Evolutionary conservation across 2,888 invertebrate species (phyloP), one percentile per base, ranked within the genome.

Genomic region (Cosmia trapezina): DNA sequence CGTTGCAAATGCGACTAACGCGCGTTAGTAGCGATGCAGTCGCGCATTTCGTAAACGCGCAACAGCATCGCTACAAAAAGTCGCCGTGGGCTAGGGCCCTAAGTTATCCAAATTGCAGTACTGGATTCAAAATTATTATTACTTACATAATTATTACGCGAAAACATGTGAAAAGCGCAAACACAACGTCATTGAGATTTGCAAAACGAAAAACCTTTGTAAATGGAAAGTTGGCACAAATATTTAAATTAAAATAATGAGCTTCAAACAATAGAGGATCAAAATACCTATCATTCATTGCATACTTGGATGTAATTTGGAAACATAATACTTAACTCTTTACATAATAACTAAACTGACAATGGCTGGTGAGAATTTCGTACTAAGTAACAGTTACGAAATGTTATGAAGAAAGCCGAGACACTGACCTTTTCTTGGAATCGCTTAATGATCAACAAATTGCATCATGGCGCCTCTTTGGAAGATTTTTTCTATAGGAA

Each of bases 401-500:
- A 87, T 79, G 61, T 81, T 76, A 70, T 66, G 74, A 85, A 73
- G 84, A 88, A 88, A 88, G 87, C 84, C 68, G 66, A 88, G 82
- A 84, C 88, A 84, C 87, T 87, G 87, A 86, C 86, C 89, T 86
- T 83, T 88, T 79, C 80, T 74, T 67, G 43, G 54, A 73, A 76
- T 53, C 60, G 51, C 41, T 54, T 76, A 73, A 71, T 81, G 69
- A 73, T 67, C 61, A 70, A 53, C 61, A 54, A 70, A 70, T 85
- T 75, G 53, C 72, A 75, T 63, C 66, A 76, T 64, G 56, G 22
- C 37, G 60, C 33, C 45, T 61, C 63, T 70, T 47, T 51, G 51
- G 56, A 53, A 60, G 51, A 9, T 72, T 60, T 0, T 66, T 67
- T 59, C 19, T 60, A n/a, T n/a, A n/a, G n/a, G 43, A 14, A 61